Conservation (phyloP, 2,888 invertebrate genomes). For the Chromoteleia sp. region DNA sequence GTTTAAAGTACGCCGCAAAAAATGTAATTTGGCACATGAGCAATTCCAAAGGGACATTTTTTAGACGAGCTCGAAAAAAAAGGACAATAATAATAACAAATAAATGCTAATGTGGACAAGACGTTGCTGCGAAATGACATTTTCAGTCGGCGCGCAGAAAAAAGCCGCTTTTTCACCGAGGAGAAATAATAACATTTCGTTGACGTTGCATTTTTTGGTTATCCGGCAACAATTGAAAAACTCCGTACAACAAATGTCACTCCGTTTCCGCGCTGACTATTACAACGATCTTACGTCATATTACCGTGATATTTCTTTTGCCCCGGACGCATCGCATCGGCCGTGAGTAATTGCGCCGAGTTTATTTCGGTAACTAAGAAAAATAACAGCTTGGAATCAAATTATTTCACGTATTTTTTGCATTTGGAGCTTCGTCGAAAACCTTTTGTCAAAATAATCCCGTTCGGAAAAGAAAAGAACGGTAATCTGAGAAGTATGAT, state of each 20-base stretch:
- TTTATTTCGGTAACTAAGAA: neutral
- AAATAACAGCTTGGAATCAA: no score
- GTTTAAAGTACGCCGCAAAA: constrained; percentile 37
- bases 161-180: constrained; percentile 20
- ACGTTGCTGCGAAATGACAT: constrained; percentile 48
- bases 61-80: constrained; percentile 8
- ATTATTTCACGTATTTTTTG: no score
- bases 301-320: neutral
- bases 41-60: constrained; percentile 36
- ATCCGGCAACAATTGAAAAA: constrained; percentile 38
- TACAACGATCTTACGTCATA: constrained; percentile 34
- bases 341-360: neutral
- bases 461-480: no score
- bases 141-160: constrained; percentile 30
- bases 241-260: constrained; percentile 34
- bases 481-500: no score
- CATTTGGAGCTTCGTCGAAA: no score
- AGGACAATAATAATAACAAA: constrained; percentile 36
- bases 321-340: neutral
- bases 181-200: constrained; percentile 39
- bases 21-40: constrained; percentile 62
- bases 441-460: no score
- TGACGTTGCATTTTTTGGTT: constrained; percentile 39
- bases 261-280: constrained; percentile 15
- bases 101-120: constrained; percentile 51